These are phyloP conservation scores for Lepus townsendii DNA, from an alignment of 2,797 vertebrate genomes.

Conservation along the genomic window DNA sequence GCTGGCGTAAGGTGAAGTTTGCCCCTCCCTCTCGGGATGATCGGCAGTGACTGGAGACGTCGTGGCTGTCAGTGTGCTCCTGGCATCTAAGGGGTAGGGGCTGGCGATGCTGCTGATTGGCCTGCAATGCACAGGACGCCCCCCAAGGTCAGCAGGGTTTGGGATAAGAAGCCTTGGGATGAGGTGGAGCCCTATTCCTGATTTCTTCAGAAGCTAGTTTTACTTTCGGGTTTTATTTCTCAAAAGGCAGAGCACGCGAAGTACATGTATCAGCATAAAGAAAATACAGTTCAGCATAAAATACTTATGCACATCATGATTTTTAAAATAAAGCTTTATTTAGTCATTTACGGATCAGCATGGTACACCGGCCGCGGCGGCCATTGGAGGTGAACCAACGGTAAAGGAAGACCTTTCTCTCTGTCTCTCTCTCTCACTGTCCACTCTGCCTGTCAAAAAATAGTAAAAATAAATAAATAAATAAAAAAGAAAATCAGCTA, in stretches of 20 bases:
- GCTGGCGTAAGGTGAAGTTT: background rate
- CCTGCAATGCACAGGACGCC: background rate
- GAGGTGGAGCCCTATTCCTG: background rate
- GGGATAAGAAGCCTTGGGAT: background rate
- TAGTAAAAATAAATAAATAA: too few species aligned
- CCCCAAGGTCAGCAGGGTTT: rapidly evolving
- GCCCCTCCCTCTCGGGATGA: background rate
- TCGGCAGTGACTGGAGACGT: background rate
- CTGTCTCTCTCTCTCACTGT: too few species aligned
- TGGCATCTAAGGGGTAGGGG: background rate
- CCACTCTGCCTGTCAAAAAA: too few species aligned
- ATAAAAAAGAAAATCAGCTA: too few species aligned
- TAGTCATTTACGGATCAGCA: too few species aligned
- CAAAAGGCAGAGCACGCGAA: background rate
- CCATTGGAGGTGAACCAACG: too few species aligned
- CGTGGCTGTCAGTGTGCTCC: background rate
- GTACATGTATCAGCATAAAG: background rate
- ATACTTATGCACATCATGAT: background rate
- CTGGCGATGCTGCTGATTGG: background rate
- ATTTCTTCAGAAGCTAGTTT: slow-evolving; percentile 17
- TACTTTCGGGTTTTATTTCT: background rate
- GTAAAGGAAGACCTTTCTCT: too few species aligned
- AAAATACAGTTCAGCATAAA: background rate
- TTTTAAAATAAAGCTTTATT: background rate
- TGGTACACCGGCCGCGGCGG: too few species aligned